Evolutionary conservation across 2,797 vertebrate genomes (phyloP).

Genomic region (Channallabes apus): DNA sequence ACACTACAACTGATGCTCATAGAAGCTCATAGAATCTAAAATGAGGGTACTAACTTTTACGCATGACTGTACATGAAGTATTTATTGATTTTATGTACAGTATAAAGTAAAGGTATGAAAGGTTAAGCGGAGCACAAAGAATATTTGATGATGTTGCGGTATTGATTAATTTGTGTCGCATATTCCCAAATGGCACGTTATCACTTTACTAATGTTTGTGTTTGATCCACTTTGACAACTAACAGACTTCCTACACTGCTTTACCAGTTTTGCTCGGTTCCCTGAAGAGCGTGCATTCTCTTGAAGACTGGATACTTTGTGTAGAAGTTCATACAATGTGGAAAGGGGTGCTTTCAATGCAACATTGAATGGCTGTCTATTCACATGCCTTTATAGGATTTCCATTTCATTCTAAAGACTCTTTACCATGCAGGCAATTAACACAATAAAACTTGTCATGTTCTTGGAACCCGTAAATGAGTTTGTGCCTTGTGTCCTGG

Average conservation of each 20-base stretch:
- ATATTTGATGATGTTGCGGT: slow-evolving; percentile 5
- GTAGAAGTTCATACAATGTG: background rate
- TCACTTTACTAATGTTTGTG: slow-evolving; percentile 71
- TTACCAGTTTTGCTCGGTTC: background rate
- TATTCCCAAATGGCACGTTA: slow-evolving; percentile 71
- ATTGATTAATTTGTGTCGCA: slow-evolving; percentile 27
- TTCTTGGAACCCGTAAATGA: background rate
- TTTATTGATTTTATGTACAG: slow-evolving; percentile 17
- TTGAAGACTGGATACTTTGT: background rate
- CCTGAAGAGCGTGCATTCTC: background rate
- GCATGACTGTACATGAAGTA: background rate
- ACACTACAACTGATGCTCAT: too few relatives aligned
- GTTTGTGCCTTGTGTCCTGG: background rate
- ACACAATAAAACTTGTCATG: background rate
- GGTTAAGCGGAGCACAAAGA: background rate
- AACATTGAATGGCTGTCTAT: background rate
- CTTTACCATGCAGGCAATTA: background rate
- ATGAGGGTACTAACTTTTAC: too few relatives aligned
- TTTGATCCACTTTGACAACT: slow-evolving; percentile 33
- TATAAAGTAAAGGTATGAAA: slow-evolving; percentile 2
- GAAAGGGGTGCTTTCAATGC: background rate
- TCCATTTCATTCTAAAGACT: background rate
- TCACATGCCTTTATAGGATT: background rate
- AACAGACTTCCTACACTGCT: slow-evolving; percentile 7
- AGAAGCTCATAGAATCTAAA: too few relatives aligned